phyloP scores from a whole-genome alignment of 2,888 invertebrate species.

The Eustalomyia histrio region DNA sequence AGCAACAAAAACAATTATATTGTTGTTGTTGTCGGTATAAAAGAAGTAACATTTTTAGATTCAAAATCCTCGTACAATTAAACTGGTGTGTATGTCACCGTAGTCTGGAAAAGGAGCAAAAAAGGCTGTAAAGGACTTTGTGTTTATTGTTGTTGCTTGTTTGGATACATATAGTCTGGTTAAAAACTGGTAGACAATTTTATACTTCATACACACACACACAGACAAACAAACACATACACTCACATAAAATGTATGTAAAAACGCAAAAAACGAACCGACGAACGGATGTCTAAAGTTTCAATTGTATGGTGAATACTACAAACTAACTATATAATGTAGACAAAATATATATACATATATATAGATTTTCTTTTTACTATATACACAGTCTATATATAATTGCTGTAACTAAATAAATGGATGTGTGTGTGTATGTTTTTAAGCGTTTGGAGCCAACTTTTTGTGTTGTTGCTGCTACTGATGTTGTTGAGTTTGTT shows the following conservation, averaged over 20 bases:
- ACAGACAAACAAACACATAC: slow-evolving; percentile 21
- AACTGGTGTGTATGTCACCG: background rate
- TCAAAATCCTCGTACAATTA: slow-evolving; percentile 28
- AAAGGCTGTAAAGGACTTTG: slow-evolving; percentile 35
- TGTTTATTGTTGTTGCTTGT: slow-evolving; percentile 41
- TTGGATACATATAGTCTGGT: slow-evolving; percentile 54
- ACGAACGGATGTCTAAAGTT: slow-evolving; percentile 63
- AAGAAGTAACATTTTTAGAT: slow-evolving; percentile 30
- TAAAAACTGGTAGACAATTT: slow-evolving; percentile 59
- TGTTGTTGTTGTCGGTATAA: background rate
- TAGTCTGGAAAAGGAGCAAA: slow-evolving; percentile 41
- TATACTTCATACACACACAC: slow-evolving; percentile 20
- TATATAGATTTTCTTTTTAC: slow-evolving; percentile 19
- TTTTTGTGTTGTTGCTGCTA: slow-evolving; percentile 13
- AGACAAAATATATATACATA: slow-evolving; percentile 13
- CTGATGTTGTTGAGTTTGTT: slow-evolving; percentile 15
- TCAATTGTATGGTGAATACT: slow-evolving; percentile 53
- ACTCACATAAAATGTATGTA: slow-evolving; percentile 12
- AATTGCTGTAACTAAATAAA: slow-evolving; percentile 18
- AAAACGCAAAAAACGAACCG: slow-evolving; percentile 11
- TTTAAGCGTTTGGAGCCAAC: background rate
- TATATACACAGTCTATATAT: slow-evolving; percentile 18
- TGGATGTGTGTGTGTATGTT: background rate
- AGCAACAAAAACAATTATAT: background rate
- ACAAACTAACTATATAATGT: slow-evolving; percentile 1